These are phyloP conservation scores for Laupala kohalensis DNA, from an alignment of 1,140 invertebrate genomes.

Conservation along the genomic window DNA sequence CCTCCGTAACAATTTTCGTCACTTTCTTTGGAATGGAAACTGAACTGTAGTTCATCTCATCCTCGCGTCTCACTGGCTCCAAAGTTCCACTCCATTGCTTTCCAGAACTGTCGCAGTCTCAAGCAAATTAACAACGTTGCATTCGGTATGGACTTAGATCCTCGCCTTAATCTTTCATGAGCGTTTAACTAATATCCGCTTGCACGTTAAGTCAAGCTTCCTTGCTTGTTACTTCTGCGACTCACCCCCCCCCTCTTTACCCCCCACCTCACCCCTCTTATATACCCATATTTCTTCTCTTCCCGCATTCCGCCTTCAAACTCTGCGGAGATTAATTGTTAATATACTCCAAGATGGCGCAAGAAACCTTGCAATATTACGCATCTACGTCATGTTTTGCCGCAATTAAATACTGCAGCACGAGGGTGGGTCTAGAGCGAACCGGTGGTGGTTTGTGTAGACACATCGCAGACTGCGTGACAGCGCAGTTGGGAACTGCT, in stretches of 20 bases:
- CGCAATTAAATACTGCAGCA: neutral
- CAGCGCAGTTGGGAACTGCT: too few species aligned
- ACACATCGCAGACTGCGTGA: neutral
- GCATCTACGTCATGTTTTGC: neutral
- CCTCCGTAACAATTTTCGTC: too few species aligned
- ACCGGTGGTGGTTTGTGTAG: neutral
- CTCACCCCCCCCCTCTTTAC: too few species aligned
- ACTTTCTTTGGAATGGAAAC: too few species aligned
- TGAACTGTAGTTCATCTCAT: too few species aligned
- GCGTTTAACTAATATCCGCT: neutral
- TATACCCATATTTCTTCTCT: too few species aligned
- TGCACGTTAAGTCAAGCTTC: neutral
- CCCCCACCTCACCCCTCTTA: neutral
- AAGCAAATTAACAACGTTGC: neutral
- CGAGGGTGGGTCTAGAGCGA: neutral
- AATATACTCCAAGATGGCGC: neutral
- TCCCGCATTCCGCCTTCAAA: neutral
- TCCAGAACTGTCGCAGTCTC: neutral
- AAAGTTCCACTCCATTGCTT: neutral
- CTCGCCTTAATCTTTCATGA: neutral
- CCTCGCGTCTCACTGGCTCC: neutral
- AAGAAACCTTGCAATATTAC: neutral
- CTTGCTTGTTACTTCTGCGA: neutral
- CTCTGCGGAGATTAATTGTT: neutral
- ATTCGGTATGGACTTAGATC: neutral